phyloP scores from a whole-genome alignment of 2,888 invertebrate species.

The Diplazon laetatorius region DNA sequence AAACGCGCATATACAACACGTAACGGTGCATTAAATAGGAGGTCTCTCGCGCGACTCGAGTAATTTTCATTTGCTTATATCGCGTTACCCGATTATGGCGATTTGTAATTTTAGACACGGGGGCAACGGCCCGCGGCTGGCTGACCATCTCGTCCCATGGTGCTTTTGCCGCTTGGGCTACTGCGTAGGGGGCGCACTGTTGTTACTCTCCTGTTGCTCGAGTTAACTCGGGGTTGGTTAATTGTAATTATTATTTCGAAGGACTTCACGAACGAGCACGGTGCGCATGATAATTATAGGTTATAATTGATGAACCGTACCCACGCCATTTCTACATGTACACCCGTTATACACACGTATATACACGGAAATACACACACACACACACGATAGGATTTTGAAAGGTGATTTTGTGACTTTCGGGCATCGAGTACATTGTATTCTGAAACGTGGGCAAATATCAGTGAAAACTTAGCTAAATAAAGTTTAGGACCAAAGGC shows the following conservation, averaged over 20 bases:
- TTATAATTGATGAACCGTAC: constrained; percentile 55
- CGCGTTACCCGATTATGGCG: constrained; percentile 50
- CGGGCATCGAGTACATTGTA: no score
- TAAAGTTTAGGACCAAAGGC: constrained; percentile 1
- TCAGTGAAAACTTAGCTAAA: not conserved
- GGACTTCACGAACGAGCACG: constrained; percentile 35
- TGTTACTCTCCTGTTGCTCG: not conserved
- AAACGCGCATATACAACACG: not conserved
- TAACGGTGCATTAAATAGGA: not conserved
- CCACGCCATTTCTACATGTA: constrained; percentile 33
- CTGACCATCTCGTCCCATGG: no score
- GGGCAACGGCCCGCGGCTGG: constrained; percentile 38
- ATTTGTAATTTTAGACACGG: constrained; percentile 53
- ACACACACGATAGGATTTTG: no score
- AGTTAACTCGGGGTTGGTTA: constrained; percentile 26
- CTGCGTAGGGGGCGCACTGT: no score
- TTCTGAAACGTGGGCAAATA: no score
- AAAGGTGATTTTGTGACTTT: no score
- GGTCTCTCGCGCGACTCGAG: not conserved
- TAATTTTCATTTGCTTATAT: constrained; percentile 49
- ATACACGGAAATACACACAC: not conserved
- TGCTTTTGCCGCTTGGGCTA: no score
- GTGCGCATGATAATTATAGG: constrained; percentile 43
- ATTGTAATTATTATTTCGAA: constrained; percentile 51
- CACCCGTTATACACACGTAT: not conserved